Conservation (phyloP, 2,888 invertebrate genomes). For the Nezara viridula region DNA sequence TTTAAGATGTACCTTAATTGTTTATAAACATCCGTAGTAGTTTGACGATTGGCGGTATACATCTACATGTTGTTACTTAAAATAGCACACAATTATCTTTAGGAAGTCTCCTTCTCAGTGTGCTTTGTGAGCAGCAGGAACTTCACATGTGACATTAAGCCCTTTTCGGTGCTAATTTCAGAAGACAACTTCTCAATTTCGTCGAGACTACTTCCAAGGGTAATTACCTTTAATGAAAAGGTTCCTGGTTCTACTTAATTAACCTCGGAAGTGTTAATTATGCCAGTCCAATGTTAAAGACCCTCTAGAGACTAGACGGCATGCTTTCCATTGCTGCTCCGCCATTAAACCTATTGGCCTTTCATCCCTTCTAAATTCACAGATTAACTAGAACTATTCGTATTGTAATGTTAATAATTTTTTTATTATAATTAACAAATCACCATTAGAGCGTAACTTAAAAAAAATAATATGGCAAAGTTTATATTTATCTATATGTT, state of each 20-base stretch:
- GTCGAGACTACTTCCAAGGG: not conserved
- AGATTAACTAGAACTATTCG: not conserved
- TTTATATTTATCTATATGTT: too few species aligned
- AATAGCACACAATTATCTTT: not conserved
- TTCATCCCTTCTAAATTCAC: not conserved
- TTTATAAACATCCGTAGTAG: too few species aligned
- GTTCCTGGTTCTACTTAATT: conserved; percentile 17
- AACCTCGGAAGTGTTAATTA: not conserved
- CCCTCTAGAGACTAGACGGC: not conserved
- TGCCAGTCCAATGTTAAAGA: not conserved
- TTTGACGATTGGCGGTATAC: too few species aligned
- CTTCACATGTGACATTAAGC: not conserved
- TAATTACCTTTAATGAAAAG: conserved; percentile 19
- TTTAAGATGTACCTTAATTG: too few species aligned
- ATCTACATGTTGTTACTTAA: not conserved
- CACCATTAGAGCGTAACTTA: too few species aligned
- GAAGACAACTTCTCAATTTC: conserved; percentile 21
- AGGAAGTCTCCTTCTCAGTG: not conserved
- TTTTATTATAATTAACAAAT: too few species aligned
- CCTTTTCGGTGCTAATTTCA: not conserved
- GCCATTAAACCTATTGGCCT: not conserved
- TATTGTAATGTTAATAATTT: too few species aligned
- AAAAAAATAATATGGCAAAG: too few species aligned
- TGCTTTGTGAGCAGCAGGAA: not conserved
- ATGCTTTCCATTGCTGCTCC: not conserved